These are phyloP conservation scores for Daboia siamensis DNA, from an alignment of 2,113 vertebrate species.

Conservation along the genomic window DNA sequence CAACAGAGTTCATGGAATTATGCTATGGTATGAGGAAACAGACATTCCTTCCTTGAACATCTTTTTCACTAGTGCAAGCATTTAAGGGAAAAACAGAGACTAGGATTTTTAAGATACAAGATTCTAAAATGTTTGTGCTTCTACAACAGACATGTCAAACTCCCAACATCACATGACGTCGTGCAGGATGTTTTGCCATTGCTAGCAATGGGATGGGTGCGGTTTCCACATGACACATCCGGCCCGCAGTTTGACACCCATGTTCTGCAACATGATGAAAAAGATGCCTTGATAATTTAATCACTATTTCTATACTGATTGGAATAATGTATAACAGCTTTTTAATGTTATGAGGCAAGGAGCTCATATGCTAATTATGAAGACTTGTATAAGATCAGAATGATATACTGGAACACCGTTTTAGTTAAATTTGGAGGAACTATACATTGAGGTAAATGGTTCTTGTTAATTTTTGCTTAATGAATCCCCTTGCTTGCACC, in stretches of 20 bases:
- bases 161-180: too few species aligned
- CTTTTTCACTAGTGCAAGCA: slow-evolving; percentile 14
- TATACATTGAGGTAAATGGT: neutral
- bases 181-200: too few species aligned
- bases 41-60: neutral
- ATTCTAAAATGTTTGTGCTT: slow-evolving; percentile 15
- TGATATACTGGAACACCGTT: neutral
- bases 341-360: neutral
- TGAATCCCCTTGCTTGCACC: neutral
- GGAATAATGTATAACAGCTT: neutral
- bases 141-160: neutral
- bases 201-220: too few species aligned
- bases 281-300: neutral
- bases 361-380: neutral
- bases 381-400: neutral
- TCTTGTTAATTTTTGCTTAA: slow-evolving; percentile 13
- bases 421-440: neutral
- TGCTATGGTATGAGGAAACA: neutral
- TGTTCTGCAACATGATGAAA: neutral
- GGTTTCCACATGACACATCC: too few species aligned
- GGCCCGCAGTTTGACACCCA: too few species aligned
- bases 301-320: neutral
- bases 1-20: neutral
- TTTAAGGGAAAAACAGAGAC: neutral
- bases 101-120: neutral